Evolutionary conservation across 2,113 vertebrate species (phyloP).

Genomic region (Mystacornis crossleyi): DNA sequence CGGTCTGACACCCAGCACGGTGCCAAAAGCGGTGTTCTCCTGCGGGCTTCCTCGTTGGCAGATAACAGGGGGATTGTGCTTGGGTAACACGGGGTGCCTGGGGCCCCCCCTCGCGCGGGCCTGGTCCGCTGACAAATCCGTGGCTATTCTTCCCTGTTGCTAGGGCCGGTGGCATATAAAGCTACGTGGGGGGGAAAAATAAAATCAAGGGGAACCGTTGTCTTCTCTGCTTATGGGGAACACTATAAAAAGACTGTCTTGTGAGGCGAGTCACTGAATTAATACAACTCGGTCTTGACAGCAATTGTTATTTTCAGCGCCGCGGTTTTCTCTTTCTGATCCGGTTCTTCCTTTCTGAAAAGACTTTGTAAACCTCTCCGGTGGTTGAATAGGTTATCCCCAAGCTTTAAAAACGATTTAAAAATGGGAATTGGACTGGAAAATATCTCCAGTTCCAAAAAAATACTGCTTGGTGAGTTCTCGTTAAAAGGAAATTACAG

Average conservation of each 20-base stretch:
- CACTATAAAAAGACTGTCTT: constrained; percentile 36
- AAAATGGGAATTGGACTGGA: neutral
- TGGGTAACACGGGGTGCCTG: neutral
- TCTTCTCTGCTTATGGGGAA: neutral
- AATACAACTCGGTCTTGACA: neutral
- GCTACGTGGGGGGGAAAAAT: neutral
- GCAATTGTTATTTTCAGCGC: neutral
- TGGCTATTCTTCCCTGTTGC: constrained; percentile 39
- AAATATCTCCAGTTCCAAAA: neutral
- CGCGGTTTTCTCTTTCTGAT: neutral
- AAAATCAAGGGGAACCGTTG: constrained; percentile 24
- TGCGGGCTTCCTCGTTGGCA: neutral
- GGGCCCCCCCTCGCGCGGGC: neutral
- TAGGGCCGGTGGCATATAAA: constrained; percentile 7
- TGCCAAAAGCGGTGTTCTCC: neutral
- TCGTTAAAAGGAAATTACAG: neutral
- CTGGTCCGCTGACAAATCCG: neutral
- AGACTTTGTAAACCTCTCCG: neutral
- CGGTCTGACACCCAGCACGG: neutral
- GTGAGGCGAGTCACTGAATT: constrained; percentile 11
- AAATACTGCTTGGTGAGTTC: neutral
- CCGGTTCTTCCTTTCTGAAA: neutral
- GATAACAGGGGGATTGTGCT: neutral
- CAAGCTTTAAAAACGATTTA: neutral
- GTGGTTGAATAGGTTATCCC: neutral